A percentile compares a stretch with the other conserved stretches of the same genome.
Evolutionary conservation across 2,888 invertebrate species (phyloP).

Genomic region (Polyommatus icarus): DNA sequence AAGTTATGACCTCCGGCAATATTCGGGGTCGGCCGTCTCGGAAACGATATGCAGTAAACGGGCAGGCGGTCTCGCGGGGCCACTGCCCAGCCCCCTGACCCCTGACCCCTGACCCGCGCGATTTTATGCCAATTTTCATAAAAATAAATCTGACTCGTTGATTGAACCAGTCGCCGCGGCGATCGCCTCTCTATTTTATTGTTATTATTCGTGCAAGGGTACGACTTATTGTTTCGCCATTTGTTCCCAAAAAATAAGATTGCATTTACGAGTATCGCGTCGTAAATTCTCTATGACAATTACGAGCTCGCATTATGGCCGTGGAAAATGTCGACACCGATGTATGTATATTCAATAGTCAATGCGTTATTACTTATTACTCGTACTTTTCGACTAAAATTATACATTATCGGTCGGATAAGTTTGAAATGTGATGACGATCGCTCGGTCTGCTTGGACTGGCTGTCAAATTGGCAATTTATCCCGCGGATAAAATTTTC

Average conservation of each 20-base stretch:
- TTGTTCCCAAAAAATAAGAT: constrained; percentile 57
- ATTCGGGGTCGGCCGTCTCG: constrained; percentile 68
- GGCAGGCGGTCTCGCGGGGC: constrained; percentile 77
- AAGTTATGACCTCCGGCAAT: constrained; percentile 79
- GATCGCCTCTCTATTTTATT: constrained; percentile 79
- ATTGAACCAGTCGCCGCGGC: constrained; percentile 78
- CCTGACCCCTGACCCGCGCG: constrained; percentile 72
- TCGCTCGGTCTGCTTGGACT: neutral
- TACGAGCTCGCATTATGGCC: neutral
- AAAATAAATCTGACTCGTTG: constrained; percentile 79
- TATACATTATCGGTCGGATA: neutral
- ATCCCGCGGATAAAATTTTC: constrained; percentile 8
- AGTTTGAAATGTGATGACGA: neutral
- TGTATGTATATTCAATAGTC: neutral
- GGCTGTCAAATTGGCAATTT: constrained; percentile 15
- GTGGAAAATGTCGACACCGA: neutral
- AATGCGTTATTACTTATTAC: neutral
- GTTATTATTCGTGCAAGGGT: constrained; percentile 77
- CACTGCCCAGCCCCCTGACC: constrained; percentile 68
- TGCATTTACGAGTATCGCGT: constrained; percentile 23
- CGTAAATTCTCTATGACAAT: constrained; percentile 22
- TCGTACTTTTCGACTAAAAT: neutral
- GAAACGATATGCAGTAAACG: constrained; percentile 81
- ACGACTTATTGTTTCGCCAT: constrained; percentile 79
- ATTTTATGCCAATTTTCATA: constrained; percentile 81